Evolutionary conservation across 2,888 invertebrate species (phyloP), one percentile per base, ranked within the genome.

Genomic region (Resseliella maxima): DNA sequence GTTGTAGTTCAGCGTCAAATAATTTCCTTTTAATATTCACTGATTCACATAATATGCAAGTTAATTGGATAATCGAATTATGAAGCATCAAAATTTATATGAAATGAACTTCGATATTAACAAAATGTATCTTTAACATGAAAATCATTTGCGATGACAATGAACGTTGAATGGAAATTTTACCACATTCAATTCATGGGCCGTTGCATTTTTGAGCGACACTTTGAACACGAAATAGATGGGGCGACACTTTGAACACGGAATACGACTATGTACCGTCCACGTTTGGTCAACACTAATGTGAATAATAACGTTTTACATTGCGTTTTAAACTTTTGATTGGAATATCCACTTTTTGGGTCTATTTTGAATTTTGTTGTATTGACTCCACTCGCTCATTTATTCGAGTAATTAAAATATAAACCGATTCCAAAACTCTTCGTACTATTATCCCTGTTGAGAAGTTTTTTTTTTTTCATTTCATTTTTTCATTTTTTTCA

Each of bases 21-120:
- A 83, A 38, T 38, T 54, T 83, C 83, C 72, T 72, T 83, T 83
- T 83, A 83, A 83, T 83, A 38, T 83, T 83, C 83, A 83, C 83
- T 83, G 83, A 83, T 38, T 83, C 83, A 83, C 38, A 24, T 83
- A 83, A 83, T 83, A 38, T 83, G 83, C 3, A 83, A 83, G 38
- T 38, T 83, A 83, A 83, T 83, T 83, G 83, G 83, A 83, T 83
- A 83, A 83, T 83, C 83, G 83, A 83, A 83, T 83, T 83, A 83
- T 83, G 83, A 12, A 83, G 38, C 36, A 83, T 38, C 83, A 83
- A 72, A 64, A 83, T 83, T 83, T 83, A 83, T 21, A 83, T 83
- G 38, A 83, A 83, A 83, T 83, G 83, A 83, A 83, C 83, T 83
- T 83, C 83, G 83, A 83, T 83, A 38, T 83, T 83, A 83, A 38